These are phyloP conservation scores for Sterna hirundo DNA, from an alignment of 2,113 vertebrate species.

Conservation along the genomic window DNA sequence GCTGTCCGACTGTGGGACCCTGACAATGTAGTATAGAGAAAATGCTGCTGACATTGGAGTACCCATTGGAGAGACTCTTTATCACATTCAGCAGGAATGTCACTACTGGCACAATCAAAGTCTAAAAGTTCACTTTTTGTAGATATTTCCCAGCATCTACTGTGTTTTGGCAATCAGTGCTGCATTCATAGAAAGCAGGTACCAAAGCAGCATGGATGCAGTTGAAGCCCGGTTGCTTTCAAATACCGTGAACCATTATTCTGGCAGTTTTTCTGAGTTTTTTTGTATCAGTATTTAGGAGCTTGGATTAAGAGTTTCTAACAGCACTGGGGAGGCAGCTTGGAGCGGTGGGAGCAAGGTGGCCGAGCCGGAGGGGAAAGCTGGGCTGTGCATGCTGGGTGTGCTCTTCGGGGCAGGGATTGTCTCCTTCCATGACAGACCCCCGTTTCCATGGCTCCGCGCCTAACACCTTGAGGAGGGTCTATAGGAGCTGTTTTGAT, in stretches of 20 bases:
- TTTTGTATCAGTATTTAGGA: neutral
- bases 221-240: neutral
- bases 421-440: neutral
- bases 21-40: neutral
- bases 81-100: neutral
- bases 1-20: neutral
- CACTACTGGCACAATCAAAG: neutral
- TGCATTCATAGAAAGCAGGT: neutral
- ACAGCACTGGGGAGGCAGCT: neutral
- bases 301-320: neutral
- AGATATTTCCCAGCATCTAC: neutral
- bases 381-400: accelerated
- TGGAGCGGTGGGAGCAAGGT: accelerated
- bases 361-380: accelerated
- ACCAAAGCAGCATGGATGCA: neutral
- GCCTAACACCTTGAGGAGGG: neutral
- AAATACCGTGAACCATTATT: neutral
- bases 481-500: neutral
- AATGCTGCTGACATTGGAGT: neutral
- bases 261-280: neutral
- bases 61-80: neutral
- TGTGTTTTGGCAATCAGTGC: neutral
- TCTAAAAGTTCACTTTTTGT: neutral
- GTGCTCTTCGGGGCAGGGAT: neutral
- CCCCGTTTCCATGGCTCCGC: accelerated